Evolutionary conservation across 2,113 vertebrate genomes (phyloP).

Genomic region (Paradisaea rubra): DNA sequence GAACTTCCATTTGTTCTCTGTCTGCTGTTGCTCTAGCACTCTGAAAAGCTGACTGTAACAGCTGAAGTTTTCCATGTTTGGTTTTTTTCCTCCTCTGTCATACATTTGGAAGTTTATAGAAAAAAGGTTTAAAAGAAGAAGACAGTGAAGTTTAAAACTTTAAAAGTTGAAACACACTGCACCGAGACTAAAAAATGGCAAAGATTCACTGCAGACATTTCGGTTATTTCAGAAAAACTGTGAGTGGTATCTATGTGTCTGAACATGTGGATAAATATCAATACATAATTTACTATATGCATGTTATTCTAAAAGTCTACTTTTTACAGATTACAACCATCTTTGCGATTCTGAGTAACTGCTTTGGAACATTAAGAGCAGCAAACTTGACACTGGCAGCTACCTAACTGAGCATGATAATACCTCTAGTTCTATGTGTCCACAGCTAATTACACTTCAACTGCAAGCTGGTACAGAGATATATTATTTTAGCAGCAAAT

Average conservation of each 20-base stretch:
- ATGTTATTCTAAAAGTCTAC: background rate
- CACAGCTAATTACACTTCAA: background rate
- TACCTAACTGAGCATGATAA: background rate
- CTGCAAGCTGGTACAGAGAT: background rate
- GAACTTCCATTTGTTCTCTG: background rate
- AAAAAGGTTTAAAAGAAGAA: background rate
- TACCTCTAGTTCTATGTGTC: background rate
- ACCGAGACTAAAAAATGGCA: background rate
- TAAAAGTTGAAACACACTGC: background rate
- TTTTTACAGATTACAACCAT: background rate
- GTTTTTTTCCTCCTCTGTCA: background rate
- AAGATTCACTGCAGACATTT: background rate
- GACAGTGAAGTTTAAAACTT: background rate
- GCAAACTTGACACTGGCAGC: background rate
- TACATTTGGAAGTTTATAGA: background rate
- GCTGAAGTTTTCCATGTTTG: background rate
- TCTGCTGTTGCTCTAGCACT: background rate
- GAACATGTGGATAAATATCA: background rate
- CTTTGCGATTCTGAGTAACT: background rate
- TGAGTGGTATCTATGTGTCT: background rate
- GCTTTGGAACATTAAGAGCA: background rate
- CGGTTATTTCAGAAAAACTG: background rate
- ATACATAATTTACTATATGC: background rate
- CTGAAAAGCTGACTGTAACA: background rate
- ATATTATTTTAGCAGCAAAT: background rate